phyloP scores from a whole-genome alignment of 2,797 vertebrate genomes.

The Streptopelia turtur region DNA sequence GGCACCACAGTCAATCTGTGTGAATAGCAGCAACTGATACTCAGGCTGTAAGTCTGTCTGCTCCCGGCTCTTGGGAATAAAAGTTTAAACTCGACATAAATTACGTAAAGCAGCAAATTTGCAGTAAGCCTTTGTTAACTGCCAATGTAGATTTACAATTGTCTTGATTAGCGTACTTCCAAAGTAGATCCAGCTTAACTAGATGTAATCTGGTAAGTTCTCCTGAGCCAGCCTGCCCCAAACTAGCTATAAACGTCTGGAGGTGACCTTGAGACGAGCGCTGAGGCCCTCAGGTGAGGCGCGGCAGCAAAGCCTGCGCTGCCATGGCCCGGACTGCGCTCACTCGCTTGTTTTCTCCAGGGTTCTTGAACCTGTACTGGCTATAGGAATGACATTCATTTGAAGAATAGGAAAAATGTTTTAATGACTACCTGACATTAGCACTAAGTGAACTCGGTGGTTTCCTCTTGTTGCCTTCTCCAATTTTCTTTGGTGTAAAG shows the following conservation, averaged over 20 bases:
- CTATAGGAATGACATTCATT: constrained; percentile 17
- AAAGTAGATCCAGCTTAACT: background rate
- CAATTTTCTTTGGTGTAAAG: constrained; percentile 69
- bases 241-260: background rate
- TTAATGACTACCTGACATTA: constrained; percentile 4
- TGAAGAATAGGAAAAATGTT: constrained; percentile 33
- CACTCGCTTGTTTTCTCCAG: background rate
- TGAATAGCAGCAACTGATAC: background rate
- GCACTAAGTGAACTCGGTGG: constrained; percentile 17
- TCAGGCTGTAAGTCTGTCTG: background rate
- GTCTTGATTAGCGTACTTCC: background rate
- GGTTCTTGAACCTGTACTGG: background rate
- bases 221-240: background rate
- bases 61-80: background rate
- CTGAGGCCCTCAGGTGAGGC: background rate
- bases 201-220: background rate
- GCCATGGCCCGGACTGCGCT: background rate
- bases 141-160: background rate
- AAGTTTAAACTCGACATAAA: background rate
- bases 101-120: background rate
- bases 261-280: constrained; percentile 25
- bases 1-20: background rate
- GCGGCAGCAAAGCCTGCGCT: background rate
- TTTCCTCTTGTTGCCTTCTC: constrained; percentile 32
- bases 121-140: background rate